A percentile compares a stretch with the other conserved stretches of the same genome.
These are phyloP conservation scores for Trypoxylon attenuatum DNA, from an alignment of 2,888 invertebrate genomes.

Conservation along the genomic window DNA sequence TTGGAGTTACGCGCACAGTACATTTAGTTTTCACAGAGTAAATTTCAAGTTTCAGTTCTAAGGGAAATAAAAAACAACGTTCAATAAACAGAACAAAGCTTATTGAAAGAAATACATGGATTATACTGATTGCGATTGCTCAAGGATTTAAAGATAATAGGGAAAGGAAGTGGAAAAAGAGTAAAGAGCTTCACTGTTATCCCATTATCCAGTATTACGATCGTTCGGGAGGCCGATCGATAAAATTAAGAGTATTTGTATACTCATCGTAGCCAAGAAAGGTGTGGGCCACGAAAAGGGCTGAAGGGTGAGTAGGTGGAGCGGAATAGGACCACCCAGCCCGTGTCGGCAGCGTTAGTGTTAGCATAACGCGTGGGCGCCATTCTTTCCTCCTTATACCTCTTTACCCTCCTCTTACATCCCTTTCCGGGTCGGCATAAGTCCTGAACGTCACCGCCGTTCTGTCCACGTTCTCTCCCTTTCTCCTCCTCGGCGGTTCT, in stretches of 20 bases:
- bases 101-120: no score
- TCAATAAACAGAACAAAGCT: no score
- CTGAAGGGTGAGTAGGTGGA: constrained; percentile 71
- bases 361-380: constrained; percentile 74
- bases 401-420: constrained; percentile 54
- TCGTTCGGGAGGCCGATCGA: constrained; percentile 39
- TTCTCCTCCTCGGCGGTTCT: no score
- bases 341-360: constrained; percentile 71
- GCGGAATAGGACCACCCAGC: constrained; percentile 72
- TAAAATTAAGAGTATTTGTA: constrained; percentile 56
- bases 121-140: no score
- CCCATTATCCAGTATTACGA: constrained; percentile 50
- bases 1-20: no score
- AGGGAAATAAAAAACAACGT: no score
- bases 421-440: constrained; percentile 49
- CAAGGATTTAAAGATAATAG: no score
- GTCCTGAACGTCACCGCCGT: constrained; percentile 43
- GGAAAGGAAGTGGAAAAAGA: no score
- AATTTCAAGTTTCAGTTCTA: no score
- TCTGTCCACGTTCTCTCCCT: constrained; percentile 40
- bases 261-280: constrained; percentile 47
- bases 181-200: no score
- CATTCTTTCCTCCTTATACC: constrained; percentile 66
- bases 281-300: constrained; percentile 59
- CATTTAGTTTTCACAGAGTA: no score